Evolutionary conservation across 1,140 invertebrate species (phyloP), one percentile per base, ranked within the genome.

Genomic region (Eriosoma lanigerum): DNA sequence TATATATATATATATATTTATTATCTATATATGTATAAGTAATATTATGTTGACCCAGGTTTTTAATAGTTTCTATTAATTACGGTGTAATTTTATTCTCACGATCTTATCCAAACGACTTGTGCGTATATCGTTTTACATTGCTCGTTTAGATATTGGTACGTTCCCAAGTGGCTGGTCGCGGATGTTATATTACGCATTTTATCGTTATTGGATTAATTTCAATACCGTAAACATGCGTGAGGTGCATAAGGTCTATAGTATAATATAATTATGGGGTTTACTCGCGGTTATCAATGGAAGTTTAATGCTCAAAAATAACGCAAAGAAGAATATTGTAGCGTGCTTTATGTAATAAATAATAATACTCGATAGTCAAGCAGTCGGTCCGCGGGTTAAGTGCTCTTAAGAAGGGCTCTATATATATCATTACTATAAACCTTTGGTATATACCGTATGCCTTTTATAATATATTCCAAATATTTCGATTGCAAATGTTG

Each of bases 11-110:
- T n/a, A n/a, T n/a, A n/a, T n/a, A n/a, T n/a, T n/a, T n/a, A 38
- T 38, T 38, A 8, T 38, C 3, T 38, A 38, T 38, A 38, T 8
- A 8, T 4, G 32, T 38, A 38, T 38, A 38, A 3, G 32, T 38
- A 38, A 4, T 38, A 38, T 38, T 26, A n/a, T 24, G 32, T 21
- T 46, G 3, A 13, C 21, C 6, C 13, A 24, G 21, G 38, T 68
- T 68, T 68, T 48, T 24, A 48, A 68, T 68, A 68, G 64, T 46
- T 68, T 19, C 44, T 68, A 68, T 68, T 68, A 68, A 68, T 68
- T 46, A 68, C 66, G 46, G 66, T 48, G 12, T 68, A 48, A 68
- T 68, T 26, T 46, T 15, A 38, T 38, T 46, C 64, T 46, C 12
- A n/a, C 1, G 38, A 21, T 9, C 21, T 68, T 68, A 38, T 62